A percentile compares a stretch with the other conserved stretches of the same genome.
These are phyloP conservation scores for human (Homo sapiens) DNA, from an alignment of 2,113 vertebrate genomes.

Conservation along the genomic window GRCh38 chr9:9821501-9822000, in stretches of 20 bases:
- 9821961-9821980: background rate
- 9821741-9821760: background rate
- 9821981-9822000: background rate
- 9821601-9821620: background rate
- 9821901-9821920: background rate
- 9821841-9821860: background rate
- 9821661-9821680: background rate
- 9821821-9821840: background rate
- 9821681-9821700: background rate
- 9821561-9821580: background rate
- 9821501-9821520: background rate
- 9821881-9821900: background rate
- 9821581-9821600: background rate
- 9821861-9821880: background rate
- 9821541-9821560: background rate
- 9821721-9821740: background rate
- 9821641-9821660: background rate
- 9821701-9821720: background rate
- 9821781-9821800: background rate
- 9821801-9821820: background rate
- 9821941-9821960: background rate
- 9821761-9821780: background rate
- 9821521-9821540: background rate
- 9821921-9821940: background rate
- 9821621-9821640: background rate